phyloP scores from a whole-genome alignment of 2,888 invertebrate species.

The Erebia aethiops region DNA sequence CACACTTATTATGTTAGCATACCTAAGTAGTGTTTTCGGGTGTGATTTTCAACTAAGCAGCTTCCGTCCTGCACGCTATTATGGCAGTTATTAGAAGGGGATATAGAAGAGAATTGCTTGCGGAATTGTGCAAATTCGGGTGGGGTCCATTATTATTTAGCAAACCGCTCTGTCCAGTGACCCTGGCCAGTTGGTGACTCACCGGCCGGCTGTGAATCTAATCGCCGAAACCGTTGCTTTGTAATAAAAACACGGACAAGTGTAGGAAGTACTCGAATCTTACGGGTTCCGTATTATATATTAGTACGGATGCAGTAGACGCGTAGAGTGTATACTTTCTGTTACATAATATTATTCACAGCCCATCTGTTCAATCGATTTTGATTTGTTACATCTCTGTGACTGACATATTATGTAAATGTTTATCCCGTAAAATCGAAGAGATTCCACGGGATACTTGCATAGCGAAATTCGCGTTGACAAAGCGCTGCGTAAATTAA shows the following conservation, averaged over 20 bases:
- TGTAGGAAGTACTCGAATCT: background rate
- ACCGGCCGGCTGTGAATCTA: conserved; percentile 53
- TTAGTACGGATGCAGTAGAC: too few relatives aligned
- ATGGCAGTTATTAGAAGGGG: conserved; percentile 24
- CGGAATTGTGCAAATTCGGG: conserved; percentile 20
- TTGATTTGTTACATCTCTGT: too few relatives aligned
- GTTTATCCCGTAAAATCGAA: too few relatives aligned
- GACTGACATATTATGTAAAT: too few relatives aligned
- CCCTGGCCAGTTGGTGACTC: conserved; percentile 61
- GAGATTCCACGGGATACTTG: too few relatives aligned
- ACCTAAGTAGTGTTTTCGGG: conserved; percentile 17
- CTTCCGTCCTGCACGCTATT: conserved; percentile 18
- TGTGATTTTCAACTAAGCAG: conserved; percentile 16
- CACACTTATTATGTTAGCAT: conserved; percentile 23
- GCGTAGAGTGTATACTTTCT: too few relatives aligned
- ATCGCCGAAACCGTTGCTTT: conserved; percentile 51
- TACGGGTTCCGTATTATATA: background rate
- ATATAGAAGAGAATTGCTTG: conserved; percentile 32
- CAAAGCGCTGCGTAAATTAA: too few relatives aligned
- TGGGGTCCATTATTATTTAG: conserved; percentile 31
- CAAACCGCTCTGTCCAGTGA: conserved; percentile 53
- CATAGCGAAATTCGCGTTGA: too few relatives aligned
- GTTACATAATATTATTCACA: too few relatives aligned
- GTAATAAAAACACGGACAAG: conserved; percentile 35
- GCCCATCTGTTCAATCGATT: too few relatives aligned